Percentiles rank a stretch among this genome's conserved stretches.
Evolutionary conservation across 1,140 invertebrate species (phyloP).

Genomic region (Zaprionus taronus): DNA sequence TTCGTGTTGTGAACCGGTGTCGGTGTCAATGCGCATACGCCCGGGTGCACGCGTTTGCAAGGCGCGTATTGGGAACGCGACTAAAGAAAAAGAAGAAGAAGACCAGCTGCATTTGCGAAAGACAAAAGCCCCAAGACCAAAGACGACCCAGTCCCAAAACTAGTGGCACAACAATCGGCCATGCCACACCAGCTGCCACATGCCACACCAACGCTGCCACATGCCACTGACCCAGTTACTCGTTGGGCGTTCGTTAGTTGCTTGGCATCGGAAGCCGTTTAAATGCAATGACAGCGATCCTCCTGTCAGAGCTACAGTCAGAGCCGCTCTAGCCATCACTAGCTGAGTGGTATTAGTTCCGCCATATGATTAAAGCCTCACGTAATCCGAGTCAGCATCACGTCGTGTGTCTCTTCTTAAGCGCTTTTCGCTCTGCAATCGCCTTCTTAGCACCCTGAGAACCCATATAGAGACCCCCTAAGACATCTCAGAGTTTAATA

Average conservation of each 20-base stretch:
- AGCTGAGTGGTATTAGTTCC: conserved; percentile 65
- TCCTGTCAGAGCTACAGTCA: conserved; percentile 44
- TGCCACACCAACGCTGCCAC: conserved; percentile 40
- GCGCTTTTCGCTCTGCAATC: conserved; percentile 14
- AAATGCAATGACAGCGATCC: conserved; percentile 72
- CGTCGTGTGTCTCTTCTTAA: conserved; percentile 60
- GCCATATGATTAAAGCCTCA: conserved; percentile 77
- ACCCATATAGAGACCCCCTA: not conserved
- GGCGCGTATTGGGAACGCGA: conserved; percentile 21
- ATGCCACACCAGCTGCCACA: conserved; percentile 38
- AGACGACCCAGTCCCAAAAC: conserved; percentile 27
- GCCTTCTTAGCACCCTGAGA: not conserved
- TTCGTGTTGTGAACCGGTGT: conserved; percentile 20
- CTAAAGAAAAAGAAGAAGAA: conserved; percentile 12
- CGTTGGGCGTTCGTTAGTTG: conserved; percentile 51
- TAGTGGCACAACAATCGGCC: conserved; percentile 54
- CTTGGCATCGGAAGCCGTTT: conserved; percentile 49
- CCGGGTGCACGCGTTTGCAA: not conserved
- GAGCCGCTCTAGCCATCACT: conserved; percentile 39
- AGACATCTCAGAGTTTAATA: not conserved
- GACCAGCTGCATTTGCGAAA: conserved; percentile 35
- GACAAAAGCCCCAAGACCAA: conserved; percentile 60
- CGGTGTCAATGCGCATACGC: conserved; percentile 65
- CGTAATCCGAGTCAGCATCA: conserved; percentile 62
- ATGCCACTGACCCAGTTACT: conserved; percentile 73